Conservation (phyloP, 2,797 vertebrate species). For the Diplodus sargus region DNA sequence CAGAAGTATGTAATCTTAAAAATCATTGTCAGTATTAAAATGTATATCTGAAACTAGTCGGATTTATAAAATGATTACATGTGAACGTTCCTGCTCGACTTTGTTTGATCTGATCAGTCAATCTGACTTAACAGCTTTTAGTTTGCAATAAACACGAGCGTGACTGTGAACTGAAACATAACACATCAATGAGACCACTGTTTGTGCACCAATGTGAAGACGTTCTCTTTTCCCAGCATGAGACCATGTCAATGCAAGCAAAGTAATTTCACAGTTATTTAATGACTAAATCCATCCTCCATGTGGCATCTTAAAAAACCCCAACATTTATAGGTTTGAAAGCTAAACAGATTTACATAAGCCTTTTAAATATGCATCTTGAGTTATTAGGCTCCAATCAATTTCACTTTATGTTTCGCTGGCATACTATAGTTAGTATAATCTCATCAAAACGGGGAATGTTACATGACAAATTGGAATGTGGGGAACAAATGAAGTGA, state of each 20-base stretch:
- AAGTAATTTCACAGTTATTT: conserved; percentile 66
- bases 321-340: conserved; percentile 42
- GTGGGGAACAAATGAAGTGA: conserved; percentile 10
- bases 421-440: conserved; percentile 44
- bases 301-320: conserved; percentile 27
- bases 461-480: conserved; percentile 36
- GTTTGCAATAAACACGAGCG: conserved; percentile 8
- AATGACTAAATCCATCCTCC: conserved; percentile 43
- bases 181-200: background rate
- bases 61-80: conserved; percentile 2
- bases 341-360: conserved; percentile 66
- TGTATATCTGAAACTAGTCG: background rate
- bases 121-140: background rate
- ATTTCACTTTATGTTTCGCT: conserved; percentile 43
- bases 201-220: background rate
- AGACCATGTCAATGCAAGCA: conserved; percentile 30
- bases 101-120: conserved; percentile 2
- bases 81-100: conserved; percentile 8
- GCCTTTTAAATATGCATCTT: conserved; percentile 56
- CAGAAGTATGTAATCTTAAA: background rate
- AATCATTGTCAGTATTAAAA: background rate
- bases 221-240: background rate
- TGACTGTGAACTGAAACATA: background rate
- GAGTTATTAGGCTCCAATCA: conserved; percentile 61
- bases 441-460: conserved; percentile 53